Base-by-base conservation (phyloP, 1,140 invertebrate genomes). In the Cydia pomonella region DNA sequence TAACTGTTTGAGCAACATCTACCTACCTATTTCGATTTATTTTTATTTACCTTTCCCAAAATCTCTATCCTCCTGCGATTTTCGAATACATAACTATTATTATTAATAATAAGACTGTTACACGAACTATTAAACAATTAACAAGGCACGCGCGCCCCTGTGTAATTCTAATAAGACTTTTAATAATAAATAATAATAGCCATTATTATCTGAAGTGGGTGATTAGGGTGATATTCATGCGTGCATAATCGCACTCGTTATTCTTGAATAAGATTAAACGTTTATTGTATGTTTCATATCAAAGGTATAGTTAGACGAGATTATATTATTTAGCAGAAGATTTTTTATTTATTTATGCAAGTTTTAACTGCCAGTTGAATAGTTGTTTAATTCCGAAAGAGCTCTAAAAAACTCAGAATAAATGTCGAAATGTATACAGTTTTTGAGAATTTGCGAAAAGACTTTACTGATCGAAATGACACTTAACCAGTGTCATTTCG, bases 41-140 rank as follows among this genome's bases (percentile, higher is more conserved):
- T 27, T 27, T 3, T 27, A 27, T 3, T 27, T 27, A 2, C 25
- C 25, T 27, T 27, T 27, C 3, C 25, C 25, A 27, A 27, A 27
- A 27, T 27, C 25, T 27, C 25, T 27, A 27, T 27, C 25, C 25
- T 27, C 1, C 25, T 27, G 3, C 25, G 3, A 27, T 27, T 27
- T 27, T 10, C 33, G 9, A 9, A 38, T 38, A 16, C 18, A 59
- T 23, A 6, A 21, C 9, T n/a, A 23, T 23, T 59, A 69, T n/a
- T 69, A 23, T 4, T 25, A 25, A 10, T 66, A 69, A 69, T 9
- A 69, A 29, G n/a, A n/a, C 7, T 33, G 33, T 38, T 33, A 69
- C 64, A 59, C 18, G n/a, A 66, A 69, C 33, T 29, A 59, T 59
- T 41, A 69, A 69, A 69, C 64, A 69, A 69, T 33, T 69, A 69